Evolutionary conservation across 2,113 vertebrate genomes (phyloP), one percentile per base, ranked within the genome.

Genomic region (Chascanopsetta lugubris): DNA sequence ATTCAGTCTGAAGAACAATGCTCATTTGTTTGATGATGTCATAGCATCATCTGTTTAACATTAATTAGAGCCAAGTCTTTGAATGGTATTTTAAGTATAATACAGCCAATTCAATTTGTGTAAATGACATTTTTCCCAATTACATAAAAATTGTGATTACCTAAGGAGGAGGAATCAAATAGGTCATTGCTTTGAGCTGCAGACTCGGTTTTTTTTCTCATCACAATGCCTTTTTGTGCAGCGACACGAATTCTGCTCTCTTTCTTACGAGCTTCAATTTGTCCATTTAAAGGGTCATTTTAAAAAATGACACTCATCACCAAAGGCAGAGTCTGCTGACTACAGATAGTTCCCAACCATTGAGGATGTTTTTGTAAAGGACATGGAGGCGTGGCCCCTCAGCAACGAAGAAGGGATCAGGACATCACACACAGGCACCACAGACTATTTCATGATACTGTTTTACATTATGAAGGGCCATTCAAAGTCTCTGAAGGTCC

Each of bases 281-380:
- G 18, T 26, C 38, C n/a, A 75, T 80, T 68, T 11, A 72, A 64
- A 80, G 50, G 43, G 18, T 58, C 61, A 43, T 70, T 55, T 75
- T n/a, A n/a, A n/a, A n/a, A n/a, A 72, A 83, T 77, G 65, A 67
- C 43, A 26, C 38, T 71, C 26, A 67, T 78, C 61, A 27, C 77
- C 18, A 45, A n/a, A 57, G 61, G 55, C 34, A 53, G 65, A 22
- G 2, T 42, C 43, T 15, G 17, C 8, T 46, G 18, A 67, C 27
- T 12, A 50, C 38, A 61, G n/a, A 38, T 43, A 29, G 8, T 38
- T 66, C 13, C 56, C 10, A 9, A 20, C 30, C 50, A 54, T 5
- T 36, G 27, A 48, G 3, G 46, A 12, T 40, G 12, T 56, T 55
- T 47, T 46, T 58, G 20, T 60, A 26, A 26, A 22, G 55, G 56